These are phyloP conservation scores for Philonicus albiceps DNA, from an alignment of 2,888 invertebrate species.

Conservation along the genomic window DNA sequence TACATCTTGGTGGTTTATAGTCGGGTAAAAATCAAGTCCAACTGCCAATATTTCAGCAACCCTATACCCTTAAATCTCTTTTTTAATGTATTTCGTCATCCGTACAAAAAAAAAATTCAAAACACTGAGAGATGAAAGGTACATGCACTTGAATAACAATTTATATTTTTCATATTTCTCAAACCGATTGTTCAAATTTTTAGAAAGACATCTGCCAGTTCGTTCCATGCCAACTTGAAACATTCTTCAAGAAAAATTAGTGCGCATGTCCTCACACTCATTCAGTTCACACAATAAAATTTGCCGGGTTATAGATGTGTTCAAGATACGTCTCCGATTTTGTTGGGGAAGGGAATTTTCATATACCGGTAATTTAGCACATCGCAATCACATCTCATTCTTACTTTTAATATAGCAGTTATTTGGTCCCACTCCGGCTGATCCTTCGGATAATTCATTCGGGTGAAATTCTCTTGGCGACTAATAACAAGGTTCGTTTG, in stretches of 20 bases:
- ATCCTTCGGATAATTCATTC: neutral
- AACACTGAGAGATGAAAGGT: neutral
- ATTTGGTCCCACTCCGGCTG: neutral
- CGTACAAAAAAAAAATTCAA: neutral
- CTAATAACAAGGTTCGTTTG: neutral
- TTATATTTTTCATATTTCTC: neutral
- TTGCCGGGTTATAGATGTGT: neutral
- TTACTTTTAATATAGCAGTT: neutral
- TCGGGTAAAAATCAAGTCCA: neutral
- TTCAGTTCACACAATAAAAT: neutral
- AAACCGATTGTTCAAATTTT: neutral
- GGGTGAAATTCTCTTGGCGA: neutral
- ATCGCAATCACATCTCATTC: neutral
- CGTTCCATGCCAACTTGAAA: neutral
- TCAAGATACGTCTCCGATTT: neutral
- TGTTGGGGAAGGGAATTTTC: neutral
- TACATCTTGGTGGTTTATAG: too few relatives aligned
- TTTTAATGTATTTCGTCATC: neutral
- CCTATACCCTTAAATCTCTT: neutral
- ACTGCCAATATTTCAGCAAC: neutral
- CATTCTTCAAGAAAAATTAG: neutral
- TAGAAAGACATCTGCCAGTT: neutral
- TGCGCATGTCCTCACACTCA: slow-evolving; percentile 2
- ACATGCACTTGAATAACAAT: neutral
- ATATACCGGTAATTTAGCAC: neutral